Evolutionary conservation across 2,888 invertebrate genomes (phyloP).

Genomic region (Lasioglossum calceatum): DNA sequence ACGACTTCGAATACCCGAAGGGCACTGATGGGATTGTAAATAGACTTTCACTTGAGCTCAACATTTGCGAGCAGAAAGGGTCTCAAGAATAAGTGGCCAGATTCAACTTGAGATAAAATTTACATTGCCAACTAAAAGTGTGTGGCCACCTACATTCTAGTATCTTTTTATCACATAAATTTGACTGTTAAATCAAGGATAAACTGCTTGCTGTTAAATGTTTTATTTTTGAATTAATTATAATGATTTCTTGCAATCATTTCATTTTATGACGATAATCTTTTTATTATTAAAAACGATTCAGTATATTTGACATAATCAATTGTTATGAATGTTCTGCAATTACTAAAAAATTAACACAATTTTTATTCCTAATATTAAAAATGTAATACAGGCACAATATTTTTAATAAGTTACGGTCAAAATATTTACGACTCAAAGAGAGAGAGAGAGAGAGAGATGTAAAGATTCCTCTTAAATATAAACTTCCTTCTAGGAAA

Average conservation of each 20-base stretch:
- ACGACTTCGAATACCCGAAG: conserved; percentile 8
- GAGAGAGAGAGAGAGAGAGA: too few relatives aligned
- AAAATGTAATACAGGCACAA: background rate
- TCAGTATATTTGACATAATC: background rate
- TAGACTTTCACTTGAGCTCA: conserved; percentile 24
- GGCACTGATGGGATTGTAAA: conserved; percentile 31
- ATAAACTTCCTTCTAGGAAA: background rate
- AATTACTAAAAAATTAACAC: background rate
- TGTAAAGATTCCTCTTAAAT: background rate
- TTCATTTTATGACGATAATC: background rate
- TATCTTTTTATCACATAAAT: background rate
- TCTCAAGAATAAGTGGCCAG: conserved; percentile 23
- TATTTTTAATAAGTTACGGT: background rate
- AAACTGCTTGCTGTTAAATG: background rate
- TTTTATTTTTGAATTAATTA: background rate
- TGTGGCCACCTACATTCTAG: background rate
- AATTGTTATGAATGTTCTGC: background rate
- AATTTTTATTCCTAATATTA: background rate
- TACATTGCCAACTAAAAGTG: background rate
- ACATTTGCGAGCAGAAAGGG: background rate
- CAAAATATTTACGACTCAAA: background rate
- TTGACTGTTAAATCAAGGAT: background rate
- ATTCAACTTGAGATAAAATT: background rate
- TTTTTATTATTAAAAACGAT: background rate
- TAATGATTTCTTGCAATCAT: too few relatives aligned